phyloP scores from a whole-genome alignment of 2,888 invertebrate species.

The Oasisia sp. region DNA sequence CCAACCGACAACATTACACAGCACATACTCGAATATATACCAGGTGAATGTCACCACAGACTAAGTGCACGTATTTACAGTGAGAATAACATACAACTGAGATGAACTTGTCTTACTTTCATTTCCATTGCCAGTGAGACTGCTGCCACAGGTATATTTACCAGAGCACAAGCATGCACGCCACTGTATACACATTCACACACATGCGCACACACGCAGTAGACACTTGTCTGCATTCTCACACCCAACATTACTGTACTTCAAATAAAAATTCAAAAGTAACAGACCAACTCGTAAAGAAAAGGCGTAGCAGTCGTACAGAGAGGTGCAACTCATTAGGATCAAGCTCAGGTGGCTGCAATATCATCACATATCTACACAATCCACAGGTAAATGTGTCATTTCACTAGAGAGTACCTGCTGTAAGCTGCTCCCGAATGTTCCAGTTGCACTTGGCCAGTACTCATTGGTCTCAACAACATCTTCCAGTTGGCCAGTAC shows the following conservation, averaged over 20 bases:
- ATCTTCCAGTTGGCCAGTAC: too few relatives aligned
- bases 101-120: neutral
- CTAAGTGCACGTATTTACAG: neutral
- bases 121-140: neutral
- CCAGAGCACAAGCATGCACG: neutral
- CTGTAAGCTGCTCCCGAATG: neutral
- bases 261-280: neutral
- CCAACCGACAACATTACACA: neutral
- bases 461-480: too few relatives aligned
- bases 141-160: neutral
- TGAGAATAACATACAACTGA: neutral
- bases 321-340: neutral
- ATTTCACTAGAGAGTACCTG: neutral
- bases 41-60: neutral
- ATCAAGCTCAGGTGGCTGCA: neutral
- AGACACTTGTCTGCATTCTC: neutral
- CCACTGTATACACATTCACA: neutral
- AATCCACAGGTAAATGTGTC: neutral
- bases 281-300: neutral
- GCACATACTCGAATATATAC: neutral
- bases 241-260: neutral
- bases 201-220: neutral
- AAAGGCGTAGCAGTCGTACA: neutral
- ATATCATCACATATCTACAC: neutral
- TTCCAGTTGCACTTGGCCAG: too few relatives aligned